Conservation (phyloP, 2,113 vertebrate species). For the Bos indicus region DNA sequence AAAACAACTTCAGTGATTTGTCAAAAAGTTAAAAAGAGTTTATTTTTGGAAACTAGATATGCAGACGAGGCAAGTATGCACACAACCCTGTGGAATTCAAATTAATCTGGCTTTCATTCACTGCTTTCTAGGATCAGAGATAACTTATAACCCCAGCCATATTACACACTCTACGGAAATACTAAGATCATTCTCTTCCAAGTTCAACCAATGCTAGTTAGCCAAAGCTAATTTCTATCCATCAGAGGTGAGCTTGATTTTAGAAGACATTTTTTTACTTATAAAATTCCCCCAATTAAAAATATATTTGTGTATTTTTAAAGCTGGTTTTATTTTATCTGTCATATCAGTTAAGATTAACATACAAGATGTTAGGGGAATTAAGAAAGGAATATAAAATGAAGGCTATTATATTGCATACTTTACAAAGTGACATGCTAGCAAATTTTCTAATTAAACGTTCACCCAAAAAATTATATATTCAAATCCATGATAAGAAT, state of each 20-base stretch:
- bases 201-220: constrained; percentile 23
- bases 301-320: background rate
- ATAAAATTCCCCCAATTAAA: background rate
- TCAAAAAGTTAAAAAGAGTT: background rate
- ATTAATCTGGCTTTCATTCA: background rate
- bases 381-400: background rate
- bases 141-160: background rate
- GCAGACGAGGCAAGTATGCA: background rate
- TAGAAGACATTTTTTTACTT: background rate
- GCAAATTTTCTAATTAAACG: background rate
- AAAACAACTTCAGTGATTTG: constrained; percentile 44
- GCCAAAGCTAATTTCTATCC: background rate
- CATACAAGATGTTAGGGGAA: background rate
- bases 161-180: background rate
- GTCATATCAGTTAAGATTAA: background rate
- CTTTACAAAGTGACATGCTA: background rate
- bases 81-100: background rate
- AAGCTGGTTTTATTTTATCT: constrained; percentile 18
- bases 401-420: background rate
- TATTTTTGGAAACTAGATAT: constrained; percentile 22
- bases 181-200: background rate
- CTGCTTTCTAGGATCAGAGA: background rate
- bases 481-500: background rate
- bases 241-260: background rate
- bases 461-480: background rate